Percentiles rank a stretch among this genome's conserved stretches.
These are phyloP conservation scores for Eleutherodactylus coqui DNA, from an alignment of 2,797 vertebrate genomes.

Conservation along the genomic window DNA sequence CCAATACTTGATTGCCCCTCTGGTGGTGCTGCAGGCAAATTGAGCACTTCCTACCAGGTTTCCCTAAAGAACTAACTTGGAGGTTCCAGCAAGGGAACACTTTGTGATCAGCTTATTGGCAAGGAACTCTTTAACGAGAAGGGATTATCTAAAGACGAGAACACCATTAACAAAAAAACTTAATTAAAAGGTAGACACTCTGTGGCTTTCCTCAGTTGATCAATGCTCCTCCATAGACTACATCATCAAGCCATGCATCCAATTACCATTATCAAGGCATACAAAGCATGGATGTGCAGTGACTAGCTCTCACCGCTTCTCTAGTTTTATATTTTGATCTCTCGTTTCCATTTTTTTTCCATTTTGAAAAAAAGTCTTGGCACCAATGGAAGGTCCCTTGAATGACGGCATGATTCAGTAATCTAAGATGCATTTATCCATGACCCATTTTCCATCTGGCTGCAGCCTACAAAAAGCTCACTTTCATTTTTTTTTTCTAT, in stretches of 20 bases:
- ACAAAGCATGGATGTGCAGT: background rate
- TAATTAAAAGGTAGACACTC: background rate
- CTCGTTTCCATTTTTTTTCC: background rate
- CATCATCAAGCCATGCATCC: background rate
- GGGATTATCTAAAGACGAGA: background rate
- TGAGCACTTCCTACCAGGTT: background rate
- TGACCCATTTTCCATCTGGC: constrained; percentile 25
- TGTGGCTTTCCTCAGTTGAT: background rate
- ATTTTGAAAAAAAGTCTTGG: background rate
- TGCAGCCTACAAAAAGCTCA: background rate
- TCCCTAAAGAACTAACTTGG: background rate
- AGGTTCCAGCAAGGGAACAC: background rate
- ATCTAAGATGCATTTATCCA: background rate
- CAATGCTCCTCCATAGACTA: background rate
- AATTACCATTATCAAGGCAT: background rate
- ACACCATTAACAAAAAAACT: background rate
- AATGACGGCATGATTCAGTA: background rate
- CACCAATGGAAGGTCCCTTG: background rate
- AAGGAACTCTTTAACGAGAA: background rate
- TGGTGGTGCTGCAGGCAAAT: background rate
- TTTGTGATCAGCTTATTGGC: background rate
- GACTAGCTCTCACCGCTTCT: background rate
- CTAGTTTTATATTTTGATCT: background rate
- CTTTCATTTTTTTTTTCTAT: background rate
- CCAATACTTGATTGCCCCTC: background rate